phyloP scores from a whole-genome alignment of 2,797 vertebrate species.

The Lithobates pipiens region DNA sequence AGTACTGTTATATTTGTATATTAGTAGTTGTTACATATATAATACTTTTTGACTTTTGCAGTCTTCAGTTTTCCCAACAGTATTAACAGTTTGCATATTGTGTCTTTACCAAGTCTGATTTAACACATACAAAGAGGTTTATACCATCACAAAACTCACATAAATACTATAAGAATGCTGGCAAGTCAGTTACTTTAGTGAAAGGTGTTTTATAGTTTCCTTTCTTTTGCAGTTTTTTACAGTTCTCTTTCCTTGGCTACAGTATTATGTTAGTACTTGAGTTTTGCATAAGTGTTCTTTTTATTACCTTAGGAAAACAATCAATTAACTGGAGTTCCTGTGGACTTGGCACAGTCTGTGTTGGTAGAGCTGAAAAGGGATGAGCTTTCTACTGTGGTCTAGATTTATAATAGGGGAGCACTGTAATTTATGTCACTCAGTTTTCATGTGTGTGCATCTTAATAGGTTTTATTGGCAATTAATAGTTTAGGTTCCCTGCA shows the following conservation, averaged over 20 bases:
- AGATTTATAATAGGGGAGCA: background rate
- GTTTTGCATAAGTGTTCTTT: conserved; percentile 43
- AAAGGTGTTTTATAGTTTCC: conserved; percentile 57
- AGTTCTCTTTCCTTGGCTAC: conserved; percentile 2
- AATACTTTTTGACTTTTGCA: background rate
- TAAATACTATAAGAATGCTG: conserved; percentile 40
- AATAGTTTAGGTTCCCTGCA: background rate
- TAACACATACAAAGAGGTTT: conserved; percentile 37
- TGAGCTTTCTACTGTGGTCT: background rate
- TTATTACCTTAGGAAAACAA: conserved; percentile 46
- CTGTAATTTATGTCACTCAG: background rate
- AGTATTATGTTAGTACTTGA: conserved; percentile 45
- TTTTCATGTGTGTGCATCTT: background rate
- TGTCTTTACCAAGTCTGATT: conserved; percentile 25
- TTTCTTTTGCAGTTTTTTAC: conserved; percentile 36
- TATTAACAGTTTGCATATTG: conserved; percentile 8
- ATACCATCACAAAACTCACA: conserved; percentile 22
- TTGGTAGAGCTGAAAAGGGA: background rate
- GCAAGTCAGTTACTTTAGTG: conserved; percentile 25
- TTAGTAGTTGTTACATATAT: background rate
- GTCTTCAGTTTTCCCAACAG: conserved; percentile 25
- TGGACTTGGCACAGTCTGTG: conserved; percentile 13
- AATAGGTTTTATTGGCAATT: background rate
- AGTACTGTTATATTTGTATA: background rate
- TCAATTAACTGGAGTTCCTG: conserved; percentile 37